phyloP scores from a whole-genome alignment of 1,140 invertebrate genomes.

The Archivesica marissinica region DNA sequence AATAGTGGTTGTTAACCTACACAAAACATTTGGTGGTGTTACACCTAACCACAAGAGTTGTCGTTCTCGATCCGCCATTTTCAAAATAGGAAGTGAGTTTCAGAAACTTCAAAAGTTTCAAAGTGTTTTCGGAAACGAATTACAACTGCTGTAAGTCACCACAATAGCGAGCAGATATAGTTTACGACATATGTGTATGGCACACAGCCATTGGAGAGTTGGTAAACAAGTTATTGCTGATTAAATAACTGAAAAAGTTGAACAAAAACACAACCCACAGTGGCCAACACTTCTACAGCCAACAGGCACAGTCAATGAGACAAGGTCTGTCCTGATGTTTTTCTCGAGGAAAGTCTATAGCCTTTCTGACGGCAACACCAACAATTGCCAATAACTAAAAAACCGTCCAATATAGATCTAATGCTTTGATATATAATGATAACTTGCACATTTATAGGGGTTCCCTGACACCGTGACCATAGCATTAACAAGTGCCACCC shows the following conservation, averaged over 20 bases:
- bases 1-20: no score
- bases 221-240: background rate
- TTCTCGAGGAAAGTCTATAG: no score
- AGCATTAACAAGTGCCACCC: no score
- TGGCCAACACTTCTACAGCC: background rate
- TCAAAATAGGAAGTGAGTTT: conserved; percentile 35
- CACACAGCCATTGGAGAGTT: no score
- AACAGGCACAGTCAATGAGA: background rate
- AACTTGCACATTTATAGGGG: no score
- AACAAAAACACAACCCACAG: background rate
- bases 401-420: no score
- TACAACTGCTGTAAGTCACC: background rate
- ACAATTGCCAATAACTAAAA: no score
- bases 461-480: no score
- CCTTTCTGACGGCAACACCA: no score
- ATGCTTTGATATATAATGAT: no score
- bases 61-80: conserved; percentile 9
- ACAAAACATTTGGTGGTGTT: background rate
- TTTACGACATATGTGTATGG: background rate
- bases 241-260: background rate
- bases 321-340: background rate
- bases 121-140: conserved; percentile 3
- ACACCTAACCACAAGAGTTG: background rate
- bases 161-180: background rate
- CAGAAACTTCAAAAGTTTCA: conserved; percentile 9